Conservation (phyloP, 2,113 vertebrate genomes). For the Parus major region DNA sequence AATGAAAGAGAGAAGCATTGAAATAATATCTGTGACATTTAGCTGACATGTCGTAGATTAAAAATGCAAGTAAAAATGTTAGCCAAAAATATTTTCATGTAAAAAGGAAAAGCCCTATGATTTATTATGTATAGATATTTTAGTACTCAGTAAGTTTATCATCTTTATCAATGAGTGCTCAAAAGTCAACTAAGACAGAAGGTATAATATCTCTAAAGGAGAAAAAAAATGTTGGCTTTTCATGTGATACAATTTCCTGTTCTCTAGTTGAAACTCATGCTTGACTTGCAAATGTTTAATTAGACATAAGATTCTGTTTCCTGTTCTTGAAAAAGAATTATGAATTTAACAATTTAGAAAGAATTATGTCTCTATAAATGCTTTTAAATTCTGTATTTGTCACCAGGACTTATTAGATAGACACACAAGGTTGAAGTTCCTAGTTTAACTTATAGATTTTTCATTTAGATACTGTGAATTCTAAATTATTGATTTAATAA, state of each 20-base stretch:
- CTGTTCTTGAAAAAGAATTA: neutral
- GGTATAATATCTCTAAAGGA: neutral
- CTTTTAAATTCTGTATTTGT: conserved; percentile 9
- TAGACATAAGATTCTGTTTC: neutral
- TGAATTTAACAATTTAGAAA: neutral
- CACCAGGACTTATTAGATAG: neutral
- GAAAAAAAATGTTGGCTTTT: neutral
- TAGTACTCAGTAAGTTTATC: neutral
- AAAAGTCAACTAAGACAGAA: neutral
- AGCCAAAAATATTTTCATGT: neutral
- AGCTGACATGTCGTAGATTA: neutral
- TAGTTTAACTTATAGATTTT: conserved; percentile 42
- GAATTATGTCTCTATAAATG: neutral
- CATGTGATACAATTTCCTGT: neutral
- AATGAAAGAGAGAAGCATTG: neutral
- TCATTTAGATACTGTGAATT: conserved; percentile 50
- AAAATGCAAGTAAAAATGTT: neutral
- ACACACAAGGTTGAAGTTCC: neutral
- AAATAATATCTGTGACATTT: neutral
- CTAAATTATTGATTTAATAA: conserved; percentile 12
- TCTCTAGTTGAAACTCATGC: neutral
- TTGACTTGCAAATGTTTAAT: neutral
- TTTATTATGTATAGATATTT: neutral
- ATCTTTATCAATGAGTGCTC: neutral
- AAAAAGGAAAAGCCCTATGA: neutral